These are phyloP conservation scores for Xylophagus ater DNA, from an alignment of 2,888 invertebrate genomes.

Conservation along the genomic window DNA sequence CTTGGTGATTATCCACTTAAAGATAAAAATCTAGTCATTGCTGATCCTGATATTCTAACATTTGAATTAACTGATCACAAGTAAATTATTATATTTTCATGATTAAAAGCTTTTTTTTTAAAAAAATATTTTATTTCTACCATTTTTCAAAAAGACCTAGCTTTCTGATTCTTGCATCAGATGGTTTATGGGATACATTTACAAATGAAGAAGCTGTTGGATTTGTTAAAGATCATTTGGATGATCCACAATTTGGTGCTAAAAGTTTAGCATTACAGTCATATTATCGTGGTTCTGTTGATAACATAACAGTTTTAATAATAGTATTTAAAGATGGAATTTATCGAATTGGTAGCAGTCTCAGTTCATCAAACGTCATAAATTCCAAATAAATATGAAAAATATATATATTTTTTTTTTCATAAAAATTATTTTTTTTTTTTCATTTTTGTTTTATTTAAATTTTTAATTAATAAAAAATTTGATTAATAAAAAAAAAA, in stretches of 20 bases:
- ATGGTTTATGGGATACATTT: constrained; percentile 95
- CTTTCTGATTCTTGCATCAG: constrained; percentile 86
- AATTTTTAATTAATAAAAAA: too few species aligned
- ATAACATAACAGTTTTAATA: constrained; percentile 90
- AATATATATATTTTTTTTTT: too few species aligned
- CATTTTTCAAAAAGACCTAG: constrained; percentile 44
- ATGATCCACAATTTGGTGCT: constrained; percentile 81
- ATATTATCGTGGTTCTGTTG: constrained; percentile 82
- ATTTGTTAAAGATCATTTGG: constrained; percentile 72
- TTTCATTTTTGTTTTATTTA: too few species aligned
- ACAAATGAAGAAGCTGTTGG: constrained; percentile 88
- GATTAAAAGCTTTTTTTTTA: constrained; percentile 1
- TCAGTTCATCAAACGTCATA: constrained; percentile 4
- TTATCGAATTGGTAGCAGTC: constrained; percentile 27
- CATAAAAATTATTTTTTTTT: too few species aligned
- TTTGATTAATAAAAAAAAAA: too few species aligned
- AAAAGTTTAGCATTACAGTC: constrained; percentile 85
- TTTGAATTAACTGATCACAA: constrained; percentile 79
- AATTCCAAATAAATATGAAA: too few species aligned
- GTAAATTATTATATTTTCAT: constrained; percentile 23
- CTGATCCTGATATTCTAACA: constrained; percentile 88
- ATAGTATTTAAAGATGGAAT: constrained; percentile 60
- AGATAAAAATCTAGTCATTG: constrained; percentile 85
- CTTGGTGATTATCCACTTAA: constrained; percentile 93
- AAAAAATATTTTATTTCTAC: neutral